These are phyloP conservation scores for Gastrophryne carolinensis DNA, from an alignment of 2,797 vertebrate species.

Conservation along the genomic window DNA sequence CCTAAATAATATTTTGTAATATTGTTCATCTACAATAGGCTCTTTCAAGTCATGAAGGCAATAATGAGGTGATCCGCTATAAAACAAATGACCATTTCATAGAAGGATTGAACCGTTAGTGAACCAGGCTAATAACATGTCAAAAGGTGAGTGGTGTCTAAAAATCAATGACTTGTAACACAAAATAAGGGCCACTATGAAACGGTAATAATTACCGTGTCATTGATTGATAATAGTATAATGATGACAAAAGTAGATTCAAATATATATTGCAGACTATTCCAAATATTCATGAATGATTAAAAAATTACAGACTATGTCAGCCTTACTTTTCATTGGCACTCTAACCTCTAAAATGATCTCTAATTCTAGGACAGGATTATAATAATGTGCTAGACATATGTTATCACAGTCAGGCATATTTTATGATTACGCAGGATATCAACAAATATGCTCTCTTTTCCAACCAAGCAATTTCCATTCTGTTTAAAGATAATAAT, in stretches of 20 bases:
- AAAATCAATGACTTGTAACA: conserved; percentile 49
- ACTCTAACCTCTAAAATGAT: background rate
- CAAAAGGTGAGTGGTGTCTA: conserved; percentile 43
- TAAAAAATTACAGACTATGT: conserved; percentile 1
- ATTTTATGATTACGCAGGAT: background rate
- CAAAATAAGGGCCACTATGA: conserved; percentile 26
- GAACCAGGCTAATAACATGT: conserved; percentile 43
- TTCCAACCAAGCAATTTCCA: too few relatives aligned
- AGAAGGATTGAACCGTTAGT: conserved; percentile 40
- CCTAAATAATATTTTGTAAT: background rate
- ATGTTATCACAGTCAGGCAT: background rate
- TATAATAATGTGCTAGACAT: background rate
- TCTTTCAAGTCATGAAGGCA: conserved; percentile 32
- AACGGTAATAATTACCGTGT: conserved; percentile 31
- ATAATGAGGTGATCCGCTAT: conserved; percentile 31
- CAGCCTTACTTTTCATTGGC: background rate
- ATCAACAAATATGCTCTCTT: background rate
- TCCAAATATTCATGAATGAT: conserved; percentile 21
- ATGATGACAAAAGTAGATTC: conserved; percentile 5
- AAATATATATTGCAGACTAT: conserved; percentile 10
- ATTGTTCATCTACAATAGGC: conserved; percentile 7
- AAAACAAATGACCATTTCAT: conserved; percentile 46
- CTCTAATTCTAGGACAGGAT: background rate
- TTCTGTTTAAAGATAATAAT: too few relatives aligned
- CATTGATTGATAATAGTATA: conserved; percentile 45